A percentile compares a stretch with the other conserved stretches of the same genome.
Evolutionary conservation across 2,113 vertebrate genomes (phyloP).

Genomic region (Anarhynchus alexandrinus): DNA sequence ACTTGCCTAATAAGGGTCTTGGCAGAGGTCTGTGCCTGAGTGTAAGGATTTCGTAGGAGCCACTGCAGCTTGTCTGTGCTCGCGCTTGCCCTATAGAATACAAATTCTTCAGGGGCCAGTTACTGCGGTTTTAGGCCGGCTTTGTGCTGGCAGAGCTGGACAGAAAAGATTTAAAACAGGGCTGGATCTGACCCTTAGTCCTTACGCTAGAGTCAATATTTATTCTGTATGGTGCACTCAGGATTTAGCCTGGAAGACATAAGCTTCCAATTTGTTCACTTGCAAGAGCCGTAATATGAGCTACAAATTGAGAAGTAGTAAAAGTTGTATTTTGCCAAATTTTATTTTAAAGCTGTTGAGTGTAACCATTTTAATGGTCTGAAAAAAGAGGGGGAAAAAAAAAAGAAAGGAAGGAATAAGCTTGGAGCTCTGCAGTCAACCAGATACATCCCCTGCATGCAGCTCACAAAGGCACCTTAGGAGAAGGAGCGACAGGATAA

Average conservation of each 20-base stretch:
- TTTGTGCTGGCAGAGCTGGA: constrained; percentile 33
- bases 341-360: constrained; percentile 42
- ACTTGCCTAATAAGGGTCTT: constrained; percentile 18
- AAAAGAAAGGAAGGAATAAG: neutral
- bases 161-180: constrained; percentile 43
- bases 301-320: constrained; percentile 34
- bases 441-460: neutral
- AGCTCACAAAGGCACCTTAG: neutral
- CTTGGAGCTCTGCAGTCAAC: neutral
- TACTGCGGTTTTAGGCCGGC: neutral
- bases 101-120: constrained; percentile 17
- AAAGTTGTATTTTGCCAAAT: constrained; percentile 18
- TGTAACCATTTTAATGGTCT: constrained; percentile 12
- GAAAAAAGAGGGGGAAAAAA: neutral
- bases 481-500: neutral
- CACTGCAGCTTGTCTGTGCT: neutral
- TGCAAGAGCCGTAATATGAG: constrained; percentile 39
- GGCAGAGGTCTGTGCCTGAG: neutral
- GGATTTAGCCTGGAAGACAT: constrained; percentile 54
- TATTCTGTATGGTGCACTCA: constrained; percentile 43
- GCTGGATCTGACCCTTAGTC: constrained; percentile 36
- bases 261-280: constrained; percentile 51
- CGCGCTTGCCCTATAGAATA: neutral
- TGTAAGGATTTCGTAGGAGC: neutral
- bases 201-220: constrained; percentile 53